Base-by-base conservation (phyloP, 2,113 vertebrate genomes). In the Melanostigma gelatinosum region DNA sequence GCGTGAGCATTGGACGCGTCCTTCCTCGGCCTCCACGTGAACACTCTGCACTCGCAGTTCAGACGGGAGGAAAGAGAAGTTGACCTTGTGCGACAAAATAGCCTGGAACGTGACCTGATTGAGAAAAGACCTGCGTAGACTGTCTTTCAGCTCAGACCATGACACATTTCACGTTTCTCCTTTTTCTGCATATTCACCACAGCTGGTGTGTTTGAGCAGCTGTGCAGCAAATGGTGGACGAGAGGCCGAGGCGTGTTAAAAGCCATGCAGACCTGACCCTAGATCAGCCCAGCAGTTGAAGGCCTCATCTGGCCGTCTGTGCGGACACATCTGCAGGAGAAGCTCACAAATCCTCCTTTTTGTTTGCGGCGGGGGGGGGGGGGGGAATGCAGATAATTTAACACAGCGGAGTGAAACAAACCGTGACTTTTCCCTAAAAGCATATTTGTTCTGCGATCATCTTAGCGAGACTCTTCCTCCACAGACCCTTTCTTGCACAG, bases 61-160 rank as follows among this genome's bases (percentile, higher is more conserved):
- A 84, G 71, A n/a, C n/a, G n/a, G n/a, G n/a, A n/a, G n/a, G n/a
- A n/a, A n/a, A 44, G 8, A 78, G 75, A 87, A 80, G 87, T 85
- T 22, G 42, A 83, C 80, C 88, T 86, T 22, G 62, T 18, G 63
- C 3, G 57, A 20, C 65, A 61, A 87, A 79, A 86, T 62, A 85
- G 61, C 61, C 32, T 1, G 18, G 24, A 27, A 29, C 27, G 34
- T 27, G 72, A 76, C 67, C 63, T 22, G 22, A 20, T 9, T 20
- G 50, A 60, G 20, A 32, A 22, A 50, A 24, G 22, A 42, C 24
- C 8, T n/a, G 1, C 6, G 3, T 0, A 4, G 27, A 15, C 5
- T 22, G 60, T 9, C 42, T 52, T 50, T 16, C 22, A 11, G 48
- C 50, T 72, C 34, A 42, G 12, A 46, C 1, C 7, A 29, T 50